Evolutionary conservation across 2,113 vertebrate species (phyloP).

Genomic region (Chaetorhynchus papuensis): DNA sequence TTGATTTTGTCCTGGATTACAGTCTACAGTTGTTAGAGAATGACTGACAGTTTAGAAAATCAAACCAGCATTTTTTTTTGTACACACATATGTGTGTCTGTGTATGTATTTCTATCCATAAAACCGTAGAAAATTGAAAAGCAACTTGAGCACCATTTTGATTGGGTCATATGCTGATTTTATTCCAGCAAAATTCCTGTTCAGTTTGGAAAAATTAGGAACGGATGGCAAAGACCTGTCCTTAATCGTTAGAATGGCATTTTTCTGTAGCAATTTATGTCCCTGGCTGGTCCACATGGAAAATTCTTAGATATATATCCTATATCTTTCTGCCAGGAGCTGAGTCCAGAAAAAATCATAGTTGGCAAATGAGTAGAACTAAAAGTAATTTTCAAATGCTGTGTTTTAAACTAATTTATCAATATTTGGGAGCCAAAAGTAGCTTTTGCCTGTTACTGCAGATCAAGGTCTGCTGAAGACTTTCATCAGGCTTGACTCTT

Average conservation of each 20-base stretch:
- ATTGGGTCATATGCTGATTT: background rate
- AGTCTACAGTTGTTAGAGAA: background rate
- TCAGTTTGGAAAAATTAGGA: background rate
- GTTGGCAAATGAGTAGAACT: background rate
- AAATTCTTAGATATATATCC: background rate
- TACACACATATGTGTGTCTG: background rate
- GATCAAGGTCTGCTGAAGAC: background rate
- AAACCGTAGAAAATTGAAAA: background rate
- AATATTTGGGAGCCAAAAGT: background rate
- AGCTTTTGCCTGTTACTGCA: background rate
- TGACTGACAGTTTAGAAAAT: background rate
- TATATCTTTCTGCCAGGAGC: background rate
- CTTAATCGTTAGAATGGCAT: background rate
- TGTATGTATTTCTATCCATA: background rate
- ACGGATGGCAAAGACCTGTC: background rate
- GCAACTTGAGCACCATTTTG: background rate
- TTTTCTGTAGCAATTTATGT: background rate
- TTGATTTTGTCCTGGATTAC: background rate
- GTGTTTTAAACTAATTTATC: constrained; percentile 1
- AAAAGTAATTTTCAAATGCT: background rate
- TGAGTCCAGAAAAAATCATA: background rate
- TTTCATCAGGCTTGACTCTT: background rate
- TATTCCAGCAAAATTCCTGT: background rate
- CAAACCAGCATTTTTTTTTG: background rate
- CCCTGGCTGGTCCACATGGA: background rate